Base-by-base conservation (phyloP, 1,140 invertebrate genomes). In the Eufriesea mexicana region DNA sequence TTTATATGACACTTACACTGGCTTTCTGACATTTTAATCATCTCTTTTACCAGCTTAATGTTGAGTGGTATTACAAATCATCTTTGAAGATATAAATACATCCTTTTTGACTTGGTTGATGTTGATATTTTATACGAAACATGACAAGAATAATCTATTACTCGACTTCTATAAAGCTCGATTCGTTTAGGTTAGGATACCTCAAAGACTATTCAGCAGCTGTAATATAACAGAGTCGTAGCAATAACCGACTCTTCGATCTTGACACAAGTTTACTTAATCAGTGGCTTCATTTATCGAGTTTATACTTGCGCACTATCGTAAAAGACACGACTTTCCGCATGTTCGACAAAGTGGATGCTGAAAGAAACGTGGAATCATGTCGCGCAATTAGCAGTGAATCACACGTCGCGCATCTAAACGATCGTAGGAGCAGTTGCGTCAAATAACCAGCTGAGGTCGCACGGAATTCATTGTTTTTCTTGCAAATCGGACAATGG, bases 341-440 rank as follows among this genome's bases (percentile, higher is more conserved):
- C 18, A 10, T n/a, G 68, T 45, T 62, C 20, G 57, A 9, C 47
- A 57, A 51, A 35, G 57, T 61, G 54, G 62, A 84, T 75, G 55
- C 66, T 83, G 25, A 47, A 88, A 87, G 77, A 87, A 71, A 83
- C 82, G 67, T 54, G 77, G 83, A 87, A 84, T 80, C 82, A 75
- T 84, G 59, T 61, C 59, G 49, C 62, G 67, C 74, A 88, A 88
- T 88, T 87, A 81, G 66, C 55, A 79, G 75, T 88, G 86, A 88
- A 88, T 88, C 86, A 88, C 74, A 62, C 77, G 55, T 66, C 54
- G 51, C 25, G 74, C 74, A 79, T 88, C 47, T 49, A 35, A 75
- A 84, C 59, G 67, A 79, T 70, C 77, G 78, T 84, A 87, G 78
- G 74, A 87, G 55, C 67, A 79, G 79, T 88, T 88, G 84, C 78